Conservation (phyloP, 2,113 vertebrate genomes). For the Fukomys damarensis region DNA sequence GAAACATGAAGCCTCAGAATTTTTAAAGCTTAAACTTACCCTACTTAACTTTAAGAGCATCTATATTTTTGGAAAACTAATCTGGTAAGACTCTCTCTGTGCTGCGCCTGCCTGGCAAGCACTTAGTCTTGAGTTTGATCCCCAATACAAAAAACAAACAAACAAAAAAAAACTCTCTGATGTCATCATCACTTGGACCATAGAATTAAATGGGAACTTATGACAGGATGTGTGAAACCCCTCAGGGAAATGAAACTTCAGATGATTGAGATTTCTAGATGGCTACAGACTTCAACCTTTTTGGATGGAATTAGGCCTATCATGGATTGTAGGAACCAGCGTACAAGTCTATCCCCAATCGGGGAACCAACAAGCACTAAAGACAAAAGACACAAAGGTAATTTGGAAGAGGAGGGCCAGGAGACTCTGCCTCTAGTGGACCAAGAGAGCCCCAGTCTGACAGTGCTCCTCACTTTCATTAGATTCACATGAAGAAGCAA, state of each 20-base stretch:
- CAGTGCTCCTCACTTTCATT: too few species aligned
- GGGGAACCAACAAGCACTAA: too few species aligned
- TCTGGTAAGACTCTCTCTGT: conserved; percentile 20
- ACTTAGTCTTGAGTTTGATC: too few species aligned
- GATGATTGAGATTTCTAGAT: conserved; percentile 29
- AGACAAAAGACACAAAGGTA: too few species aligned
- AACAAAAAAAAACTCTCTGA: background rate
- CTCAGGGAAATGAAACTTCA: conserved; percentile 32
- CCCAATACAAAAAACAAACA: too few species aligned
- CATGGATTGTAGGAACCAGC: background rate
- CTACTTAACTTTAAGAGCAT: conserved; percentile 43
- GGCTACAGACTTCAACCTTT: background rate
- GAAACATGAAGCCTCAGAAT: conserved; percentile 53
- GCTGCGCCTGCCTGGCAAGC: too few species aligned
- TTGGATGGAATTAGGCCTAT: background rate
- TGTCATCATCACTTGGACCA: background rate
- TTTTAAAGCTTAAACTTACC: conserved; percentile 52
- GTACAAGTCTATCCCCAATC: too few species aligned
- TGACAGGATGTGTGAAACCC: conserved; percentile 28
- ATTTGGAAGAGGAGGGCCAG: too few species aligned
- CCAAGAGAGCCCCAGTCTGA: too few species aligned
- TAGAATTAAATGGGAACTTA: conserved; percentile 26
- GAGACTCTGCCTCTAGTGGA: too few species aligned
- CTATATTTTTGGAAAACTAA: conserved; percentile 63
- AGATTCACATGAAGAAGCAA: too few species aligned